Conservation (phyloP, 2,888 invertebrate species). For the Empis stercorea region DNA sequence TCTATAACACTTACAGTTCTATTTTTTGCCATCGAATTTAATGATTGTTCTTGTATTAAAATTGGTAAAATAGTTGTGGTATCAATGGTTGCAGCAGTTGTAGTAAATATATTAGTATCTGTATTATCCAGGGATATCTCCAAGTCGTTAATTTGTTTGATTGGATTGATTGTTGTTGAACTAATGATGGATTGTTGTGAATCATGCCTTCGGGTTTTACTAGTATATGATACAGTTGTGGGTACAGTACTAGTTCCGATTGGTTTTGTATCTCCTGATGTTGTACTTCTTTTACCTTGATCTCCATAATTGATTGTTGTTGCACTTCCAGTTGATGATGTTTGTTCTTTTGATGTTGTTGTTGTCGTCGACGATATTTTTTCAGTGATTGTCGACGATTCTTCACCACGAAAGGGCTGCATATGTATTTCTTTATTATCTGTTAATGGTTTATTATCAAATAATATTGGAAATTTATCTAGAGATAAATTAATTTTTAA, state of each 20-base stretch:
- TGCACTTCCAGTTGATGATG: not conserved
- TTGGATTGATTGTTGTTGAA: not conserved
- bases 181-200: no score
- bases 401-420: slow-evolving; percentile 9
- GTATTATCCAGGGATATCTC: not conserved
- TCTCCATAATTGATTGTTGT: not conserved
- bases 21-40: not conserved
- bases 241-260: not conserved
- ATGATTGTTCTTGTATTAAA: slow-evolving; percentile 3
- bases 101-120: not conserved
- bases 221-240: not conserved
- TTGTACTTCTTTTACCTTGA: not conserved
- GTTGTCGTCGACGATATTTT: not conserved
- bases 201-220: not conserved
- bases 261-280: not conserved
- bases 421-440: slow-evolving; percentile 3
- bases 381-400: slow-evolving; percentile 5
- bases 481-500: slow-evolving; percentile 33
- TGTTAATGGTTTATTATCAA: slow-evolving; percentile 6
- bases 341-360: not conserved
- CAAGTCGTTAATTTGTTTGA: not conserved
- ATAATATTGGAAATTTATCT: slow-evolving; percentile 24
- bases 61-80: slow-evolving; percentile 3
- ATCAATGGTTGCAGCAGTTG: slow-evolving; percentile 1
- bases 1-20: not conserved